Base-by-base conservation (phyloP, 2,888 invertebrate genomes). In the Epinotia ramella region DNA sequence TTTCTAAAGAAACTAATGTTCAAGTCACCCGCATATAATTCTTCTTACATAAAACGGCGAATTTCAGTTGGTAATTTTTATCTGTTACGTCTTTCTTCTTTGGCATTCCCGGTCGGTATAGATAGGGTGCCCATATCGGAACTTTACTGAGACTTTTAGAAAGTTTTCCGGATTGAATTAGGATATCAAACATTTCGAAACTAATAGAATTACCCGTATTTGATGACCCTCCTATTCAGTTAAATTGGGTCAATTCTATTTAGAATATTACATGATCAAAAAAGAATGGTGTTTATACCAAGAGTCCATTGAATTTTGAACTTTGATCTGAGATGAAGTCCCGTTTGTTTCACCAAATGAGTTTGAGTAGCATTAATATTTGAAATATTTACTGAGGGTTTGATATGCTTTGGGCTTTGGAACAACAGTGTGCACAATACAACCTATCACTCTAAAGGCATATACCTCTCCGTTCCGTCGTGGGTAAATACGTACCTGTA, bases 21-120 rank as follows among this genome's bases (percentile, higher is more conserved):
- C 75, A 72, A 77, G 73, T 77, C 81, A 80, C 88, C 89, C 89
- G 89, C 88, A 89, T 88, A 83, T 78, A 81, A 20, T 33, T 13
- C 13, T 63, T 20, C 20, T 70, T 24, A 20, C 13, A 18, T 33
- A 71, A 46, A 44, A 63, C 0, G 63, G 18, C 60, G 11, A 60
- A 70, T 9, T 46, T n/a, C n/a, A 9, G 13, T 53, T 6, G 60
- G 46, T 79, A 68, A 44, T 72, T 82, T 77, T n/a, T 18, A 64
- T 49, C 53, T 73, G 68, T 59, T 60, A 69, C 20, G 69, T 28
- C 59, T 28, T 68, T 68, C 56, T 59, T 16, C 16, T 53, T 66
- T 66, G 18, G 28, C 11, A 66, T 7, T 16, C 9, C 3, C 4
- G 40, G 46, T 16, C 28, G 53, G 28, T 63, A 33, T 44, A 57